Conservation (phyloP, 2,888 invertebrate species). For the Agriopis leucophaearia region DNA sequence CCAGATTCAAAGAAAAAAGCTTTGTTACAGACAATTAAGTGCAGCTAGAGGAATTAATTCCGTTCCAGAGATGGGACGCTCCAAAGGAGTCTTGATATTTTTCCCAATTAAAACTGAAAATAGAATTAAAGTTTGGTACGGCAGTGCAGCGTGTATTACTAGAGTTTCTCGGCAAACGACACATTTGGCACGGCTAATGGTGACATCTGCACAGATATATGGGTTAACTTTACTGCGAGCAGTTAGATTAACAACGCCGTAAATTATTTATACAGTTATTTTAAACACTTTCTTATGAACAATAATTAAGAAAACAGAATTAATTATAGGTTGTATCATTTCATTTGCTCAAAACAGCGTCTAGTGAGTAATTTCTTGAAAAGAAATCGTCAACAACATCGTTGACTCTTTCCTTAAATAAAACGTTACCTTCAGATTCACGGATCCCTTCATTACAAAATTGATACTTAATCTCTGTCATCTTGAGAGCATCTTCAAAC, state of each 20-base stretch:
- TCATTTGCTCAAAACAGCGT: conserved; percentile 57
- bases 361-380: conserved; percentile 62
- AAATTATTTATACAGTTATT: conserved; percentile 7
- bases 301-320: neutral
- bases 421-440: conserved; percentile 54
- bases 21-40: conserved; percentile 76
- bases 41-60: conserved; percentile 70
- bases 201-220: conserved; percentile 32
- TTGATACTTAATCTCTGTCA: conserved; percentile 70
- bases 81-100: conserved; percentile 46
- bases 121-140: conserved; percentile 31
- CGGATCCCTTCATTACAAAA: conserved; percentile 52
- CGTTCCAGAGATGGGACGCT: conserved; percentile 48
- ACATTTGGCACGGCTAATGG: conserved; percentile 34
- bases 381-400: conserved; percentile 71
- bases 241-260: conserved; percentile 11
- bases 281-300: conserved; percentile 3
- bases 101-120: conserved; percentile 39
- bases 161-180: conserved; percentile 34
- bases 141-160: conserved; percentile 23
- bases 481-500: conserved; percentile 68
- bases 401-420: conserved; percentile 70
- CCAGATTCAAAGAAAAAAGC: conserved; percentile 66
- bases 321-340: conserved; percentile 14
- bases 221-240: conserved; percentile 29